A percentile compares a stretch with the other conserved stretches of the same genome.
These are phyloP conservation scores for Argya squamiceps DNA, from an alignment of 2,797 vertebrate genomes.

Conservation along the genomic window DNA sequence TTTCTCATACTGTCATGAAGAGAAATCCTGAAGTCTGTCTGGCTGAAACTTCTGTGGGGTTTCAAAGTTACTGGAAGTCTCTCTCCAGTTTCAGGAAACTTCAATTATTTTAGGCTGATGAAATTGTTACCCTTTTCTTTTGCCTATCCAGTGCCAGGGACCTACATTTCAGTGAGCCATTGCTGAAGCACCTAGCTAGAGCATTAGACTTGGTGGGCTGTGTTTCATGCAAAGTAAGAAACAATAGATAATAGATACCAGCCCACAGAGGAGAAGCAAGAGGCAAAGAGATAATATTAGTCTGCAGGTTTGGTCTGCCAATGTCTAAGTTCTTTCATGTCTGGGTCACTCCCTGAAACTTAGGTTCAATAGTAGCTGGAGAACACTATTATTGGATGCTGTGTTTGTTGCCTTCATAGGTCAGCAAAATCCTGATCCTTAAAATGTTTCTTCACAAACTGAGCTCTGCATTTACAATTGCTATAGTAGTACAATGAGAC, in stretches of 20 bases:
- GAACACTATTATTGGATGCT: not conserved
- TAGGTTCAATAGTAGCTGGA: not conserved
- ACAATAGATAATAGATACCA: not conserved
- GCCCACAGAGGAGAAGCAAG: not conserved
- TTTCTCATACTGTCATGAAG: not conserved
- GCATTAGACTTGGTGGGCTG: not conserved
- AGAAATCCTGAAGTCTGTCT: not conserved
- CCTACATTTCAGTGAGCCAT: not conserved
- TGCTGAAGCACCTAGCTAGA: not conserved
- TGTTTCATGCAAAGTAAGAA: not conserved
- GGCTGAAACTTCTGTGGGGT: not conserved
- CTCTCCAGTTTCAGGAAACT: not conserved
- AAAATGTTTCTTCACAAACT: not conserved
- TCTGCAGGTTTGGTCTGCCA: not conserved
- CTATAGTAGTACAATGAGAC: not conserved
- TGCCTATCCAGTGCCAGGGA: rapidly evolving
- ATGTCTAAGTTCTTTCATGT: not conserved
- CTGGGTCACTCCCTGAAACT: not conserved
- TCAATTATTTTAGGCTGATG: not conserved
- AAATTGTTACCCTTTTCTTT: not conserved
- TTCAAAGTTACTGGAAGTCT: not conserved
- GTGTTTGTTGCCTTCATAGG: not conserved
- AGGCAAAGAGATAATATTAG: not conserved
- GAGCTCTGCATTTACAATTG: not conserved
- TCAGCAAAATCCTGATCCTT: not conserved